Evolutionary conservation across 2,113 vertebrate genomes (phyloP).

Genomic region (Trematocara zebra): DNA sequence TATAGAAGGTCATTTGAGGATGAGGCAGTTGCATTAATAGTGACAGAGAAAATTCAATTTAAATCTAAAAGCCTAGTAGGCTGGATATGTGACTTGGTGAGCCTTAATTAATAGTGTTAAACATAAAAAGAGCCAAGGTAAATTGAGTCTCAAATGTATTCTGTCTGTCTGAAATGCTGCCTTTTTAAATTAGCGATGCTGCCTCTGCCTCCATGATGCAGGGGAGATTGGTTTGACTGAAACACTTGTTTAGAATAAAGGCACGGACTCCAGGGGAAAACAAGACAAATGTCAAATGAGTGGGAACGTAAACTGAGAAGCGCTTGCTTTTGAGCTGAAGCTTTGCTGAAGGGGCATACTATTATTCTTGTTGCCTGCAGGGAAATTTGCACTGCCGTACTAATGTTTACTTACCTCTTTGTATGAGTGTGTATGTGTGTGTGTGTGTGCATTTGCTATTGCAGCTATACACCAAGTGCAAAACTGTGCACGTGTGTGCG

Average conservation of each 20-base stretch:
- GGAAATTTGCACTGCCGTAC: background rate
- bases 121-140: slow-evolving; percentile 3
- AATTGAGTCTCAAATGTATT: slow-evolving; percentile 8
- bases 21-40: background rate
- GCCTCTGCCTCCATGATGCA: background rate
- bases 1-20: slow-evolving; percentile 12
- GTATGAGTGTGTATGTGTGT: background rate
- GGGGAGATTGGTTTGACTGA: slow-evolving; percentile 9
- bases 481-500: background rate
- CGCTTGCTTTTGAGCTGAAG: background rate
- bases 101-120: slow-evolving; percentile 24
- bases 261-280: background rate
- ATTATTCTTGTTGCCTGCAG: background rate
- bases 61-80: background rate
- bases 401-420: slow-evolving; percentile 21
- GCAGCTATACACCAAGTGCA: background rate
- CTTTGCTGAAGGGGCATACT: background rate
- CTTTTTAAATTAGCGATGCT: slow-evolving; percentile 10
- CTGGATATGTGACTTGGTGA: background rate
- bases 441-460: background rate
- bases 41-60: background rate
- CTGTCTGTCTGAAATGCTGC: background rate
- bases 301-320: background rate
- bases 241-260: slow-evolving; percentile 37
- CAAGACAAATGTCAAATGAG: slow-evolving; percentile 28